phyloP scores from a whole-genome alignment of 1,140 invertebrate genomes.

The Neodiprion lecontei region DNA sequence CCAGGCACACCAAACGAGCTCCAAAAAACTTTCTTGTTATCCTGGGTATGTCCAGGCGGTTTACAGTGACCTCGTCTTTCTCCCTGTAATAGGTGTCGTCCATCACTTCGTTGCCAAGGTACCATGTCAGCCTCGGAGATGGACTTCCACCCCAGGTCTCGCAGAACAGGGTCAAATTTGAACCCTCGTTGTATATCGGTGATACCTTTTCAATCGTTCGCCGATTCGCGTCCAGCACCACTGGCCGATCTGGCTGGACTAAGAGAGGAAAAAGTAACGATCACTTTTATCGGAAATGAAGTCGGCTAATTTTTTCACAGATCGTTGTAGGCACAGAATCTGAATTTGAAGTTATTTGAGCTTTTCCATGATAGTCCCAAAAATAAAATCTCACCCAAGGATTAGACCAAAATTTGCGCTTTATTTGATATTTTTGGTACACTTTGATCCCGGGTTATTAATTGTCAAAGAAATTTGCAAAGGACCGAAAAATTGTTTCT shows the following conservation, averaged over 20 bases:
- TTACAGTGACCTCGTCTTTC: conserved; percentile 44
- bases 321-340: no score
- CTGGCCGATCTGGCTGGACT: conserved; percentile 84
- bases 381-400: no score
- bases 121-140: conserved; percentile 54
- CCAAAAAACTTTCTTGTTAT: conserved; percentile 54
- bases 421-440: no score
- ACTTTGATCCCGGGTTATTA: no score
- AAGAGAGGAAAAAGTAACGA: conserved; percentile 27
- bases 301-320: no score
- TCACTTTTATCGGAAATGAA: no score
- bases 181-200: conserved; percentile 81
- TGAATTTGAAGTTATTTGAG: no score
- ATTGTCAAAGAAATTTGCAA: no score
- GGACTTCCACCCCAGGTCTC: conserved; percentile 68
- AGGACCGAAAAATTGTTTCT: no score
- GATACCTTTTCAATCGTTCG: conserved; percentile 73
- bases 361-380: no score
- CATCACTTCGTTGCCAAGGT: conserved; percentile 44
- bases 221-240: conserved; percentile 78
- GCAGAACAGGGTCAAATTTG: conserved; percentile 69
- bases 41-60: conserved; percentile 45
- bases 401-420: no score
- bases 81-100: conserved; percentile 40
- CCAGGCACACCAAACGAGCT: conserved; percentile 56